Evolutionary conservation across 2,888 invertebrate species (phyloP).

Genomic region (Dermolepida albohirtum): DNA sequence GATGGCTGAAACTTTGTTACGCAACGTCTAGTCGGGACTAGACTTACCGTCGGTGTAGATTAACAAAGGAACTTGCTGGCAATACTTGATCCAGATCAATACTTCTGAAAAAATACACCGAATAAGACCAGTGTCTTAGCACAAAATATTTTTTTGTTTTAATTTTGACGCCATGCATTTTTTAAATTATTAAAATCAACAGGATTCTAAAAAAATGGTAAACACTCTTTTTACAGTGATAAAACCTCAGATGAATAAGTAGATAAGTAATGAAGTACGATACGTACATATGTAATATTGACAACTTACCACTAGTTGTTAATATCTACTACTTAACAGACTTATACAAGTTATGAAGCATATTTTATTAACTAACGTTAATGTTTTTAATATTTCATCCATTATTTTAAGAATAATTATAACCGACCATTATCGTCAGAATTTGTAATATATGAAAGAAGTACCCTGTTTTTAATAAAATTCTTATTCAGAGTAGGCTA

Average conservation of each 20-base stretch:
- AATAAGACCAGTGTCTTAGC: conserved; percentile 68
- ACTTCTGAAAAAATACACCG: conserved; percentile 86
- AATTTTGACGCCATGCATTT: conserved; percentile 43
- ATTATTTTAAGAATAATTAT: no score
- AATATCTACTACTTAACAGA: no score
- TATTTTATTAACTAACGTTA: no score
- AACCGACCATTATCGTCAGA: no score
- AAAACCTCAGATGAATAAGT: conserved; percentile 6
- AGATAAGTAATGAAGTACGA: background rate
- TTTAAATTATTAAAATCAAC: conserved; percentile 28
- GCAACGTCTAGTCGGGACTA: conserved; percentile 69
- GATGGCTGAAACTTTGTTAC: conserved; percentile 56
- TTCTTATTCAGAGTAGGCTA: no score
- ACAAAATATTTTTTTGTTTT: conserved; percentile 45
- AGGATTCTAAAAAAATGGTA: conserved; percentile 37
- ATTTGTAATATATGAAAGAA: no score
- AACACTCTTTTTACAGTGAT: conserved; percentile 26
- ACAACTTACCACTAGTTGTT: no score
- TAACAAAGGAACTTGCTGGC: conserved; percentile 71
- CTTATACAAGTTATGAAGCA: no score
- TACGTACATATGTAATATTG: no score
- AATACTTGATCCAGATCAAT: conserved; percentile 74
- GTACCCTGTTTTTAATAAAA: no score
- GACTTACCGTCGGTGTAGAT: conserved; percentile 75
- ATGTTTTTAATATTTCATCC: no score